Evolutionary conservation across 2,888 invertebrate species (phyloP).

Genomic region (Criorhina ranunculi): DNA sequence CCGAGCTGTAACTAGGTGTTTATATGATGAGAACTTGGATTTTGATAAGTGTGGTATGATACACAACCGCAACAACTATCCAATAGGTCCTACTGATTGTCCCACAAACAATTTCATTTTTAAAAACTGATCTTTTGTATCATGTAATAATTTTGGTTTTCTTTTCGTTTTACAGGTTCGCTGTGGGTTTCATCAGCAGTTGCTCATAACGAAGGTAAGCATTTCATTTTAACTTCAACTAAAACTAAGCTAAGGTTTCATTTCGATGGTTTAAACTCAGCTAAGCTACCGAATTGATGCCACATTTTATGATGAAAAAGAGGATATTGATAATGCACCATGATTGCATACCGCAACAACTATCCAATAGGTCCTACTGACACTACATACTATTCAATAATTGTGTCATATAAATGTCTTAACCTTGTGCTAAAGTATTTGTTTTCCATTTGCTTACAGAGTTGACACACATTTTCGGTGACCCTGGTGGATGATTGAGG

Average conservation of each 20-base stretch:
- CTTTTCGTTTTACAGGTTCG: background rate
- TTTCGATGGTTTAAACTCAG: too few relatives aligned
- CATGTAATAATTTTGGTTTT: background rate
- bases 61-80: conserved; percentile 78
- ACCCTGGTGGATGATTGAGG: background rate
- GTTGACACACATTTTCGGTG: background rate
- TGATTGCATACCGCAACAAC: conserved; percentile 75
- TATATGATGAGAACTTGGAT: conserved; percentile 79
- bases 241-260: background rate
- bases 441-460: conserved; percentile 13
- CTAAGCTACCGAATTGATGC: background rate
- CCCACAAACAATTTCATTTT: background rate
- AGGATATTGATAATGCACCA: conserved; percentile 74
- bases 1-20: background rate
- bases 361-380: conserved; percentile 79
- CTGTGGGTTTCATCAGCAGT: background rate
- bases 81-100: conserved; percentile 75
- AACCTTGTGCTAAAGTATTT: background rate
- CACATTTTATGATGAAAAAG: conserved; percentile 45
- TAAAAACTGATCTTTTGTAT: background rate
- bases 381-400: background rate
- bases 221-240: background rate
- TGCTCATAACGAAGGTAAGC: background rate
- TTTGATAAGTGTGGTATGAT: conserved; percentile 78
- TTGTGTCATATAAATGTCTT: too few relatives aligned